These are phyloP conservation scores for Steatocranus sp. DNA, from an alignment of 2,797 vertebrate genomes.

Conservation along the genomic window DNA sequence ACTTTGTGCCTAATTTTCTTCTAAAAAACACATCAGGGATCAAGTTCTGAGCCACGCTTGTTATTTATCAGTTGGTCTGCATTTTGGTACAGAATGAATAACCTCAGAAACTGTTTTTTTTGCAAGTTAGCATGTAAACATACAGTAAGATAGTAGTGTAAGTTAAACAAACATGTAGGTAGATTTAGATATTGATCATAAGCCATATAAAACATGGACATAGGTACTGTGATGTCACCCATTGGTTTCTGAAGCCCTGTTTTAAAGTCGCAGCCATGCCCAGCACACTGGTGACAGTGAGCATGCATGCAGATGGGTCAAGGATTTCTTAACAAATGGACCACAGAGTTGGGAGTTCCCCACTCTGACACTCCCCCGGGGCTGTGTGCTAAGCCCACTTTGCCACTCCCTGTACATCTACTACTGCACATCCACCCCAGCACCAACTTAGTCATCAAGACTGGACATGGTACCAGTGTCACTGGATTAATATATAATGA, in stretches of 20 bases:
- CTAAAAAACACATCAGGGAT: not conserved
- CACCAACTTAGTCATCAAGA: not conserved
- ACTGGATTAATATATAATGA: not conserved
- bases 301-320: not conserved
- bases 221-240: not conserved
- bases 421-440: not conserved
- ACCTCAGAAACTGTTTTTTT: not conserved
- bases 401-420: not conserved
- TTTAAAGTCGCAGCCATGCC: not conserved
- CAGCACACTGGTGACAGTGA: not conserved
- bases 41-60: fast-evolving
- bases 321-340: not conserved
- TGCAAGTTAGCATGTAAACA: not conserved
- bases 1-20: not conserved
- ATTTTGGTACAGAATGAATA: not conserved
- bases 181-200: not conserved
- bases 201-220: not conserved
- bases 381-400: not conserved
- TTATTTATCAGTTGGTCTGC: not conserved
- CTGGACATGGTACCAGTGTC: not conserved
- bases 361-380: not conserved
- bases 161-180: not conserved
- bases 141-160: not conserved
- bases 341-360: not conserved
- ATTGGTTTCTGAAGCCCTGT: not conserved